phyloP scores from a whole-genome alignment of 2,888 invertebrate species.

The Stenoptilia bipunctidactyla region DNA sequence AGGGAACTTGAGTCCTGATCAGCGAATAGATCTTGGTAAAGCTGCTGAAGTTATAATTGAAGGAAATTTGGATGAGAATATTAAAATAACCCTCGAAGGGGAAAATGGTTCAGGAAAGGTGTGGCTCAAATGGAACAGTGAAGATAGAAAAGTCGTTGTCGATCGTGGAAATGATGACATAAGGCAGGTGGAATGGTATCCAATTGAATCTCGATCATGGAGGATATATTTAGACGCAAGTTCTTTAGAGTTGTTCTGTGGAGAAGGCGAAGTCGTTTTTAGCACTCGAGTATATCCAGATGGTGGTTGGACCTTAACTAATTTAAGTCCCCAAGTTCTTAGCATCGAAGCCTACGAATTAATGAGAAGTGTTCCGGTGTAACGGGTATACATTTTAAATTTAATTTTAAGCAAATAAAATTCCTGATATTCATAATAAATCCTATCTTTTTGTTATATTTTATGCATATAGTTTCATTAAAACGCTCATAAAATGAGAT shows the following conservation, averaged over 20 bases:
- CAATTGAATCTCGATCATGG: constrained; percentile 30
- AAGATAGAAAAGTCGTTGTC: constrained; percentile 34
- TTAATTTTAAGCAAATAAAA: too few relatives aligned
- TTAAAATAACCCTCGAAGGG: constrained; percentile 38
- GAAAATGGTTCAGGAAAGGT: constrained; percentile 34
- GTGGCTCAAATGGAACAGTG: constrained; percentile 35
- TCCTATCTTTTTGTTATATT: too few relatives aligned
- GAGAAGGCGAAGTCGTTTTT: constrained; percentile 58
- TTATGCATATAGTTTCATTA: too few relatives aligned
- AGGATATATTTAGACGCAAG: constrained; percentile 52
- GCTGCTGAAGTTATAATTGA: constrained; percentile 41
- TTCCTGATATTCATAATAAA: too few relatives aligned
- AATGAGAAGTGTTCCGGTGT: constrained; percentile 38
- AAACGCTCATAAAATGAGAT: too few relatives aligned
- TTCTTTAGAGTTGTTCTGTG: constrained; percentile 55
- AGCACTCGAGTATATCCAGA: constrained; percentile 48
- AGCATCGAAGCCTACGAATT: constrained; percentile 35
- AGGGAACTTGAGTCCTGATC: constrained; percentile 23
- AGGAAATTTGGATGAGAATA: constrained; percentile 28
- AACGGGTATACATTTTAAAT: too few relatives aligned
- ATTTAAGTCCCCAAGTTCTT: constrained; percentile 35
- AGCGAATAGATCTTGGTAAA: constrained; percentile 28
- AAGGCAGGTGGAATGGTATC: constrained; percentile 50
- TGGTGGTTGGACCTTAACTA: constrained; percentile 44
- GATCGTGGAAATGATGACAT: constrained; percentile 40